Conservation (phyloP, 2,888 invertebrate genomes). For the Hypomecis punctinalis region DNA sequence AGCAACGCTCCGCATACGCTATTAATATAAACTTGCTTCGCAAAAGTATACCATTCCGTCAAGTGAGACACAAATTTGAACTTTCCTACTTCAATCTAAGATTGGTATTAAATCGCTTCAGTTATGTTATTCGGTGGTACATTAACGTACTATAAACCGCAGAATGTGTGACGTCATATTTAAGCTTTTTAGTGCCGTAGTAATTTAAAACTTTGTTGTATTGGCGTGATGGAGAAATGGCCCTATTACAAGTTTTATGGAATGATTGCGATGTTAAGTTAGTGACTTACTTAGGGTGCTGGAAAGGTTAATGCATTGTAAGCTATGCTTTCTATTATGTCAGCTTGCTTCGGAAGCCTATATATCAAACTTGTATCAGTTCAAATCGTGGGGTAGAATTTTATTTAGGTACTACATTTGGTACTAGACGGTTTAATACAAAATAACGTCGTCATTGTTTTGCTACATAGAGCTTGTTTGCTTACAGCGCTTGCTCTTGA, state of each 20-base stretch:
- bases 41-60: constrained; percentile 20
- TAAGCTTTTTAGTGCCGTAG: constrained; percentile 44
- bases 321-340: no score
- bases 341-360: no score
- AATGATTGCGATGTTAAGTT: constrained; percentile 17
- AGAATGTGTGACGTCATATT: constrained; percentile 46
- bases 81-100: constrained; percentile 12
- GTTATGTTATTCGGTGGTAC: constrained; percentile 28
- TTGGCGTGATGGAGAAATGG: constrained; percentile 26
- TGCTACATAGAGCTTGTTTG: no score
- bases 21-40: constrained; percentile 45
- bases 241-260: constrained; percentile 23
- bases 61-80: constrained; percentile 18
- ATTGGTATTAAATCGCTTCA: constrained; percentile 9
- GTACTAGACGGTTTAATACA: no score
- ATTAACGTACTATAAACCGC: constrained; percentile 37
- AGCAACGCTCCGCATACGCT: constrained; percentile 35
- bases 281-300: constrained; percentile 17
- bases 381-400: no score
- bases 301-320: constrained; percentile 1
- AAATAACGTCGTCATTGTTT: no score
- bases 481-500: no score
- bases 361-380: no score
- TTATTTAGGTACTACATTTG: no score
- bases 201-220: constrained; percentile 45